Evolutionary conservation across 2,888 invertebrate species (phyloP).

Genomic region (Dasypogon diadema): DNA sequence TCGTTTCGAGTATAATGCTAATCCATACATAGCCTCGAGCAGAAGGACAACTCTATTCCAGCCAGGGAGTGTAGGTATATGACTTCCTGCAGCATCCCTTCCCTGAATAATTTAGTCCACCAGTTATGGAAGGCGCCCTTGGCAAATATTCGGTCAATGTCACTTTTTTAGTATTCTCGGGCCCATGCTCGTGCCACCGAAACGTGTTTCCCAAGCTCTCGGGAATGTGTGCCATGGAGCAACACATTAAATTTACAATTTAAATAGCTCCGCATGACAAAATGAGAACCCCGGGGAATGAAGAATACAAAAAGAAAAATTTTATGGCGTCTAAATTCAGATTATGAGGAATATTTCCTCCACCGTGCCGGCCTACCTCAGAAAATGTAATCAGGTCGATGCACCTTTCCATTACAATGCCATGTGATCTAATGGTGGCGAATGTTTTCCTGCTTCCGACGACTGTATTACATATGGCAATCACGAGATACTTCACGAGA

Average conservation of each 20-base stretch:
- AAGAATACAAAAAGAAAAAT: not conserved
- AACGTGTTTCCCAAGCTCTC: not conserved
- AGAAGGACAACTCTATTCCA: not conserved
- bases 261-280: constrained; percentile 14
- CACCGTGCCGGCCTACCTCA: no score
- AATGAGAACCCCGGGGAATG: constrained; percentile 4
- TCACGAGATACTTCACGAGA: no score
- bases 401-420: no score
- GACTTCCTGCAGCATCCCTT: not conserved
- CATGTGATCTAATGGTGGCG: no score
- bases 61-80: not conserved
- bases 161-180: not conserved
- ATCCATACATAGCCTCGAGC: not conserved
- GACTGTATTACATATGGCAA: no score
- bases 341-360: not conserved
- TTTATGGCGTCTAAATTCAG: constrained; percentile 14
- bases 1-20: no score
- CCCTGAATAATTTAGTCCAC: not conserved
- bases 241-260: constrained; percentile 30
- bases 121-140: constrained; percentile 4
- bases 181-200: no score
- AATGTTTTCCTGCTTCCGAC: no score
- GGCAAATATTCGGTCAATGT: constrained; percentile 15
- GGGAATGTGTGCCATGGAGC: not conserved
- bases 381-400: no score